Base-by-base conservation (phyloP, 2,113 vertebrate species). In the Bothrops jararaca region DNA sequence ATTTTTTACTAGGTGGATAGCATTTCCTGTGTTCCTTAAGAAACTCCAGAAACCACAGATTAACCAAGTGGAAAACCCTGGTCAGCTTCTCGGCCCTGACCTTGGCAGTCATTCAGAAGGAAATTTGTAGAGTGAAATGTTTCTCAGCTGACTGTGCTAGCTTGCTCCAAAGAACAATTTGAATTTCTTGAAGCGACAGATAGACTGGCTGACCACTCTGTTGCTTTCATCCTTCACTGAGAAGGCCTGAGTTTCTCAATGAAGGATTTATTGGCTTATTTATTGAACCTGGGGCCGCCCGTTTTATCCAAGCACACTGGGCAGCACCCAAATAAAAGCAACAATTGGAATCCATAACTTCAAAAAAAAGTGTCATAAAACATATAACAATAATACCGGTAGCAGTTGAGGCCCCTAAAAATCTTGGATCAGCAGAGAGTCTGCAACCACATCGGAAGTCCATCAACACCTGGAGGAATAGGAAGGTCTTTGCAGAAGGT, bases 71-170 rank as follows among this genome's bases (percentile, higher is more conserved):
- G 90, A 95, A 96, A 96, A 96, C 91, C 86, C 95, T 93, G 18
- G 93, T 91, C 88, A 89, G 89, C 95, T 95, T 94, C 91, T 96
- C 94, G 91, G 89, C 93, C 26, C 0, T 96, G 96, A 97, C 97
- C 96, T 96, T 96, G 96, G 95, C 95, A 94, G 42, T 90, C 91
- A 94, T 93, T 91, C 93, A 95, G 95, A 93, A 97, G 91, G 95
- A 96, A 93, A 93, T 74, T 93, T 89, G 95, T 42, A 94, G 48
- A 92, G n/a, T 91, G 92, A 91, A 89, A 11, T 95, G 93, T 94
- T 95, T 95, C 91, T 89, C 93, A 53, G 54, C 91, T 0, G 34
- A n/a, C 18, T 94, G 9, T 94, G n/a, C 39, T 92, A 29, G 85
- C 88, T 52, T 95, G 24, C 80, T 88, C 86, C 80, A 86, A 89